These are phyloP conservation scores for Phacellophora camtschatica DNA, from an alignment of 30 jellyfish, hydroid and myxozoan genomes.

Conservation along the genomic window DNA sequence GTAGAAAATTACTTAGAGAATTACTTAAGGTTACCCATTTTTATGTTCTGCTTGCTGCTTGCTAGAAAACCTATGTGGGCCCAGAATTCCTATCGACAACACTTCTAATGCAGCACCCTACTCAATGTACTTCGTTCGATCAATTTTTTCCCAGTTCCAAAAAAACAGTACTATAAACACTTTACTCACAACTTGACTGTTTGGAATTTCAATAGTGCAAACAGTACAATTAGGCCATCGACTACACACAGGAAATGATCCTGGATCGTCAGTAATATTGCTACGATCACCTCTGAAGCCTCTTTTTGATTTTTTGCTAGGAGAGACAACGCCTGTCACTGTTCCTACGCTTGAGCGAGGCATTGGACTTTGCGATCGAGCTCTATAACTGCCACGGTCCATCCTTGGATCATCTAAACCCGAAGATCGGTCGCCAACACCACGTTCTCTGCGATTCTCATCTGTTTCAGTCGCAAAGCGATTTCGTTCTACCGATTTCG, in stretches of 20 bases:
- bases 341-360: conserved; percentile 7
- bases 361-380: conserved; percentile 67
- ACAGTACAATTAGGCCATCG: conserved; percentile 98
- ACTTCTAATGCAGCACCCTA: no score
- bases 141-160: background rate
- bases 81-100: no score
- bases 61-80: no score
- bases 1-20: no score
- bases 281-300: conserved; percentile 19
- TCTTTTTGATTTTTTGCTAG: conserved; percentile 18
- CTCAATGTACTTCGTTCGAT: no score
- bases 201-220: conserved; percentile 90
- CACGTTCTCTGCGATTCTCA: background rate
- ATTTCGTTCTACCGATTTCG: background rate
- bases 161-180: background rate
- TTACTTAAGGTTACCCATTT: no score
- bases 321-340: conserved; percentile 31
- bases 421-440: conserved; percentile 1
- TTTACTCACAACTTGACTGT: conserved; percentile 66
- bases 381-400: background rate
- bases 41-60: no score
- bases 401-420: background rate
- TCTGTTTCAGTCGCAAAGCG: background rate
- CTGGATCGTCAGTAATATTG: conserved; percentile 15
- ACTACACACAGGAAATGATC: conserved; percentile 90